Conservation (phyloP, 2,797 vertebrate species). For the Stomatorhinus walkeri region DNA sequence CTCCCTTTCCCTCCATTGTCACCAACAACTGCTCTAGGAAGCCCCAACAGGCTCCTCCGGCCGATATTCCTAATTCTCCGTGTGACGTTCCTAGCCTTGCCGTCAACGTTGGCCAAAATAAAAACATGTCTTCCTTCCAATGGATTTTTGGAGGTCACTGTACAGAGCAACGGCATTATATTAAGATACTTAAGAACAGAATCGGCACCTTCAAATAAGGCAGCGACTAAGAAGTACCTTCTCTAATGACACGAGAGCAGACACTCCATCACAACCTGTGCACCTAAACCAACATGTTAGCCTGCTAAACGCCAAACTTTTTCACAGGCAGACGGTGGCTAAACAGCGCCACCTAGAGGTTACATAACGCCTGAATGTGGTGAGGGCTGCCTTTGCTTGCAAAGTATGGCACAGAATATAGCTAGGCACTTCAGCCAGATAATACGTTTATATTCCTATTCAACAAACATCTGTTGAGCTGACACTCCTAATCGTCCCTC, state of each 20-base stretch:
- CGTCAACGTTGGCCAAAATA: constrained; percentile 10
- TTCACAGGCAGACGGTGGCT: constrained; percentile 9
- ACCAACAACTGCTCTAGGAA: neutral
- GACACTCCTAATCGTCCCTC: constrained; percentile 34
- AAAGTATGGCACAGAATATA: neutral
- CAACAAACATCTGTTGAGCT: constrained; percentile 29
- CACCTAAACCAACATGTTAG: neutral
- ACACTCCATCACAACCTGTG: neutral
- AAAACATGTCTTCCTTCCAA: constrained; percentile 18
- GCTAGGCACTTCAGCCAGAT: neutral
- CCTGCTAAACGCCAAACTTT: neutral
- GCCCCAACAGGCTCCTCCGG: neutral
- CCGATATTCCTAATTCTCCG: neutral
- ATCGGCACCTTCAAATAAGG: neutral
- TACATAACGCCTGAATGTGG: neutral
- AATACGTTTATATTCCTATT: constrained; percentile 13
- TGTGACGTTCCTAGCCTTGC: neutral
- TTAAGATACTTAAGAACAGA: neutral
- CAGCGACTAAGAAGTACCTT: neutral
- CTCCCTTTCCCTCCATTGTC: neutral
- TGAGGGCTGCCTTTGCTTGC: neutral
- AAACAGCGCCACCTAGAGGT: neutral
- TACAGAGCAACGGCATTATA: constrained; percentile 14
- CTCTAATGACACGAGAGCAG: neutral
- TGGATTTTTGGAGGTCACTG: constrained; percentile 15